Evolutionary conservation across 2,797 vertebrate species (phyloP).

Genomic region (Philypnodon macrostomus): DNA sequence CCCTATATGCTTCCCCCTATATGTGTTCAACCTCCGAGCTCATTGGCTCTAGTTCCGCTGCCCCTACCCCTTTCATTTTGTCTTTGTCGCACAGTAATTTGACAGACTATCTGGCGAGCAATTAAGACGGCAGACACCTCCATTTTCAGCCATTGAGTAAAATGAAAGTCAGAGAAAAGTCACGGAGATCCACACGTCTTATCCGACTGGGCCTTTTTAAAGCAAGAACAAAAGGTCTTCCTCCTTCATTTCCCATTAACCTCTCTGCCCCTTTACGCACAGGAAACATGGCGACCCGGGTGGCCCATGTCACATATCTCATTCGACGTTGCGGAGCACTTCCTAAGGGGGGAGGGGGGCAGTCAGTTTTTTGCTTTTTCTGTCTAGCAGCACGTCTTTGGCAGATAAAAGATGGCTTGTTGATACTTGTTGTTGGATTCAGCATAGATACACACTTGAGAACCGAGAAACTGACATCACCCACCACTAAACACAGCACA

Average conservation of each 20-base stretch:
- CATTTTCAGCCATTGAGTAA: conserved; percentile 51
- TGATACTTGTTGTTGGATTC: conserved; percentile 58
- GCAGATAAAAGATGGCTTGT: conserved; percentile 66
- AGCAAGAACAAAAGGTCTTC: conserved; percentile 72
- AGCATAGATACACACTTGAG: conserved; percentile 44
- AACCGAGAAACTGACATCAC: conserved; percentile 40
- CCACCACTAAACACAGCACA: no score
- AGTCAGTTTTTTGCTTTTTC: no score
- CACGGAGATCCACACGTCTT: conserved; percentile 62
- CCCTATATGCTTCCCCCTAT: not conserved
- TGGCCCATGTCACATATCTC: conserved; percentile 74
- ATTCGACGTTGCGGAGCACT: conserved; percentile 51
- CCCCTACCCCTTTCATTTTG: conserved; percentile 22
- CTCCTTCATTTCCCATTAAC: conserved; percentile 75
- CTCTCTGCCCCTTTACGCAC: conserved; percentile 63
- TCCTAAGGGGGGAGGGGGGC: conserved; percentile 52
- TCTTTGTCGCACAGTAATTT: conserved; percentile 35
- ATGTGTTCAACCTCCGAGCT: conserved; percentile 21
- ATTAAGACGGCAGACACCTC: conserved; percentile 51
- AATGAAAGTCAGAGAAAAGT: conserved; percentile 71
- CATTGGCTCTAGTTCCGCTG: conserved; percentile 8
- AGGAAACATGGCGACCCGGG: conserved; percentile 67
- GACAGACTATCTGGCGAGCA: conserved; percentile 41
- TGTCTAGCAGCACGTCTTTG: conserved; percentile 56
- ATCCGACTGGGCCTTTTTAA: conserved; percentile 58